These are phyloP conservation scores for Pollenia amentaria DNA, from an alignment of 2,888 invertebrate species.

Conservation along the genomic window DNA sequence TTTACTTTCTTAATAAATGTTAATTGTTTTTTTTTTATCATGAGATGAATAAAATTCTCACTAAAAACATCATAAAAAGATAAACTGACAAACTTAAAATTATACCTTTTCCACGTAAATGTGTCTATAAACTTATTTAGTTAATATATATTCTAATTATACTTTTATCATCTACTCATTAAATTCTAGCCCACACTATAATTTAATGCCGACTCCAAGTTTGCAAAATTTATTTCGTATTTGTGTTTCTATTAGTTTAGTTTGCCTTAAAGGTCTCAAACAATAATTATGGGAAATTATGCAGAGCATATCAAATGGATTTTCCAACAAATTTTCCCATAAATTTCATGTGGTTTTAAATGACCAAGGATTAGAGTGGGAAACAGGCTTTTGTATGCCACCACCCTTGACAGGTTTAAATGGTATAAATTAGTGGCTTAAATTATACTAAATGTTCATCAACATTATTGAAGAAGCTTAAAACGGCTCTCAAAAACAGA, in stretches of 20 bases:
- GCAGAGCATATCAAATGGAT: neutral
- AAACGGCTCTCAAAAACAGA: no score
- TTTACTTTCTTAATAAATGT: neutral
- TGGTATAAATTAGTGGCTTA: no score
- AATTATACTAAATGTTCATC: no score
- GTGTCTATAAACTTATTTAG: neutral
- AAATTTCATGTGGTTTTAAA: neutral
- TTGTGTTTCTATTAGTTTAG: neutral
- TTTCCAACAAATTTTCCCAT: neutral
- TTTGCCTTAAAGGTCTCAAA: neutral
- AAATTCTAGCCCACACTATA: neutral
- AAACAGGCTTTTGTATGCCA: no score
- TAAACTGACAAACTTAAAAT: no score
- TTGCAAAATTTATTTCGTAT: neutral
- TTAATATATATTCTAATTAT: constrained; percentile 2
- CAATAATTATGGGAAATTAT: constrained; percentile 19
- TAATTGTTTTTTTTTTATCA: constrained; percentile 6
- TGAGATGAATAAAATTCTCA: neutral
- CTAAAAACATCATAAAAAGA: no score
- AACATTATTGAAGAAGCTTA: no score
- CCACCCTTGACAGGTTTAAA: no score
- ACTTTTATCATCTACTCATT: neutral
- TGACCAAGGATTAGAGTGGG: neutral
- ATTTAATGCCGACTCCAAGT: neutral
- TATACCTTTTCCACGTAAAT: neutral